These are phyloP conservation scores for Pachyrhynchus sulphureomaculatus DNA, from an alignment of 1,140 invertebrate species.

Conservation along the genomic window DNA sequence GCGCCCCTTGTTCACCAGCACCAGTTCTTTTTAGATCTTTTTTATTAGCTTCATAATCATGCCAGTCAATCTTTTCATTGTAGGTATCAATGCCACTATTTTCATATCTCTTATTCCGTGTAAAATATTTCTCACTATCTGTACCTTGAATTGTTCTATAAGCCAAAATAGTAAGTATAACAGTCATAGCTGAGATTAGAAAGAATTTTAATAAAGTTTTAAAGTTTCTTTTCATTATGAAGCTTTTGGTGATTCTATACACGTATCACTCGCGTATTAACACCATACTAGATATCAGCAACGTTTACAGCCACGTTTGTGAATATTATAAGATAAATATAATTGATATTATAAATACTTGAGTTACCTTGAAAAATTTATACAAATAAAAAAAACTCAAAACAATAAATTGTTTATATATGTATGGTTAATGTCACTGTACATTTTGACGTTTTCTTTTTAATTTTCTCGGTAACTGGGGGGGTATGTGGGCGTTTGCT, in stretches of 20 bases:
- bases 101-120: background rate
- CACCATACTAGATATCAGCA: background rate
- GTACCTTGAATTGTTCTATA: constrained; percentile 41
- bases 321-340: background rate
- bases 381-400: too few relatives aligned
- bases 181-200: constrained; percentile 42
- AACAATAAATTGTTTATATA: too few relatives aligned
- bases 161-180: constrained; percentile 43
- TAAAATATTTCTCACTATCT: background rate
- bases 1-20: constrained; percentile 72
- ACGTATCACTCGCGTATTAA: background rate
- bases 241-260: background rate
- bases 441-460: too few relatives aligned
- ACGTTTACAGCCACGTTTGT: background rate
- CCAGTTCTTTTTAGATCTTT: constrained; percentile 67
- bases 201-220: constrained; percentile 47
- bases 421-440: too few relatives aligned
- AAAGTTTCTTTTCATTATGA: constrained; percentile 47
- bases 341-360: background rate
- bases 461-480: too few relatives aligned
- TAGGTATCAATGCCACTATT: constrained; percentile 22
- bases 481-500: too few relatives aligned
- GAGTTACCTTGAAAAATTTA: constrained; percentile 7
- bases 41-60: constrained; percentile 74
- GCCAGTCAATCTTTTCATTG: constrained; percentile 77